These are phyloP conservation scores for Andricus curvator DNA, from an alignment of 2,888 invertebrate genomes.

Conservation along the genomic window DNA sequence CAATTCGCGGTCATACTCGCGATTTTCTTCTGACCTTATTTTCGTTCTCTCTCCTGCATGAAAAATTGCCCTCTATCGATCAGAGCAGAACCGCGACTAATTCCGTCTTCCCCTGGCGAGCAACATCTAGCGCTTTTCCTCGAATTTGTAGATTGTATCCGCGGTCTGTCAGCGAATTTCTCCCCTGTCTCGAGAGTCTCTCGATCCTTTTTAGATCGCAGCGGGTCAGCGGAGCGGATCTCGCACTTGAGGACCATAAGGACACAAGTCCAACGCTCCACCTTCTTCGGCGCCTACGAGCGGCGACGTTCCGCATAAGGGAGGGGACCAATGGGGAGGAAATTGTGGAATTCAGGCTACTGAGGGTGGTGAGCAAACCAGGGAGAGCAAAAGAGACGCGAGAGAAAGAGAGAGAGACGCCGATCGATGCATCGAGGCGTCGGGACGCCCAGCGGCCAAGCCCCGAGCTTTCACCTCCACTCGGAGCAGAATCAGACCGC, in stretches of 20 bases:
- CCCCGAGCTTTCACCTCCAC: slow-evolving; percentile 68
- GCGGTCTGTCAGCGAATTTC: slow-evolving; percentile 32
- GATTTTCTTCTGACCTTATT: slow-evolving; percentile 38
- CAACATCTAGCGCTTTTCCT: not conserved
- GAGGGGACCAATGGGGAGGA: slow-evolving; percentile 25
- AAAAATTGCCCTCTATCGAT: slow-evolving; percentile 36
- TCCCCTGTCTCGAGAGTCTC: slow-evolving; percentile 30
- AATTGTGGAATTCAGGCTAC: slow-evolving; percentile 33
- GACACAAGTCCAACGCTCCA: slow-evolving; percentile 2
- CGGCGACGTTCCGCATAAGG: slow-evolving; percentile 26
- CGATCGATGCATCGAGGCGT: slow-evolving; percentile 74
- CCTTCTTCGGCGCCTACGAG: slow-evolving; percentile 30
- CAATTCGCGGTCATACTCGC: slow-evolving; percentile 9
- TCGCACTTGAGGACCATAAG: too few relatives aligned
- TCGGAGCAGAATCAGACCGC: slow-evolving; percentile 55
- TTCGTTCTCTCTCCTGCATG: slow-evolving; percentile 20
- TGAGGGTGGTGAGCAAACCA: not conserved
- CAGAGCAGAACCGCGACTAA: slow-evolving; percentile 25
- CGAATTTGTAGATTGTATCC: slow-evolving; percentile 22
- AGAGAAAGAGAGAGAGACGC: slow-evolving; percentile 55
- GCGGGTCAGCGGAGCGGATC: slow-evolving; percentile 19
- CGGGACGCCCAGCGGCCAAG: slow-evolving; percentile 68
- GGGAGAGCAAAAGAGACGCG: slow-evolving; percentile 50
- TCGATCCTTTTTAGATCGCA: slow-evolving; percentile 26
- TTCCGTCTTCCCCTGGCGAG: slow-evolving; percentile 15